Evolutionary conservation across 1,140 invertebrate species (phyloP).

Genomic region (Gerris buenoi): DNA sequence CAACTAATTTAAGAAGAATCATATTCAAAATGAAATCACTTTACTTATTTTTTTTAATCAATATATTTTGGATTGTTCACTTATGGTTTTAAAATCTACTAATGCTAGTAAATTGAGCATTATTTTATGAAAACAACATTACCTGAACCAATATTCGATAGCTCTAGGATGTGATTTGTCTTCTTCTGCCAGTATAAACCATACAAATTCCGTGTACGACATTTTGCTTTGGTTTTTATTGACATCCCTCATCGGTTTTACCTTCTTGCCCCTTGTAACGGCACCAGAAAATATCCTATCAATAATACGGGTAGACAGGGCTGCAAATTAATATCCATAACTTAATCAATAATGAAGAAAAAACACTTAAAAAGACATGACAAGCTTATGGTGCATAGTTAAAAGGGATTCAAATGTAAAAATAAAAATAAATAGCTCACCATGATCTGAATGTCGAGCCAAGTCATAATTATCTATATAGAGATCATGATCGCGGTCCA

Average conservation of each 20-base stretch:
- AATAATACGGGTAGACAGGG: conserved; percentile 85
- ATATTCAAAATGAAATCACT: too few relatives aligned
- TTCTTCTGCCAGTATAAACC: conserved; percentile 96
- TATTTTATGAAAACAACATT: too few relatives aligned
- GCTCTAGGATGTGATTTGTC: conserved; percentile 93
- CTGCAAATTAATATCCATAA: conserved; percentile 45
- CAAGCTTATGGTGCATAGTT: background rate
- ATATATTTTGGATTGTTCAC: too few relatives aligned
- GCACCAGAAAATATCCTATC: conserved; percentile 95
- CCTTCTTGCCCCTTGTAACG: conserved; percentile 58
- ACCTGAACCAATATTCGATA: conserved; percentile 84
- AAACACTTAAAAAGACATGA: background rate
- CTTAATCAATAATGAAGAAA: background rate
- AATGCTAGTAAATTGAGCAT: too few relatives aligned
- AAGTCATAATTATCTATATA: conserved; percentile 91
- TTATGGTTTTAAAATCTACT: too few relatives aligned
- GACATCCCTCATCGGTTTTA: conserved; percentile 27
- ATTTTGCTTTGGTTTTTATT: conserved; percentile 50
- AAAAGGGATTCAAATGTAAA: background rate
- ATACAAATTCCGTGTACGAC: conserved; percentile 97
- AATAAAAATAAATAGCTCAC: conserved; percentile 34
- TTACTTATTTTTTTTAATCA: too few relatives aligned
- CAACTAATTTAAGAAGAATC: too few relatives aligned
- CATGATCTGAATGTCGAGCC: conserved; percentile 87
- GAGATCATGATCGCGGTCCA: conserved; percentile 95